phyloP scores from a whole-genome alignment of 2,797 vertebrate species.

The Pygocentrus nattereri region DNA sequence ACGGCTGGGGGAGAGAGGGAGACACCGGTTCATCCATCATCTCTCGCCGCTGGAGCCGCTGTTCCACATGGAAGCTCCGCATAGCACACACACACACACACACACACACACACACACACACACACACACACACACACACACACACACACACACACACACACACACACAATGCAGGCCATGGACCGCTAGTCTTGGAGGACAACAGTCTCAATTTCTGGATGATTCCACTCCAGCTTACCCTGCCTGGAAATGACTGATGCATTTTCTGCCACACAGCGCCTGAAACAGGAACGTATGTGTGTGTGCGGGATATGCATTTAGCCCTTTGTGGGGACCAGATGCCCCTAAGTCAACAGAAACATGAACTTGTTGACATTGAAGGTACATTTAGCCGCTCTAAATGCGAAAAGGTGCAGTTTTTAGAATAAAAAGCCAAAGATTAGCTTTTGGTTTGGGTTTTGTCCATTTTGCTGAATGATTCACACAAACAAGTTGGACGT shows the following conservation, averaged over 20 bases:
- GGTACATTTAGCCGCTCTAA: neutral
- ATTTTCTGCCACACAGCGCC: neutral
- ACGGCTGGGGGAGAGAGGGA: conserved; percentile 63
- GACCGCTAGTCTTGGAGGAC: conserved; percentile 22
- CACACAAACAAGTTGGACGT: too few species aligned
- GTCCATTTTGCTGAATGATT: too few species aligned
- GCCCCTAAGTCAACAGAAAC: neutral
- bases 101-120: conserved; percentile 13
- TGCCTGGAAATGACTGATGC: conserved; percentile 2
- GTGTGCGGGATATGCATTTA: neutral
- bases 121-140: conserved; percentile 3
- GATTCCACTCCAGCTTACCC: neutral
- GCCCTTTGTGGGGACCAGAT: neutral
- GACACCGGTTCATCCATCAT: conserved; percentile 21
- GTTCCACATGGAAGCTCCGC: conserved; percentile 14
- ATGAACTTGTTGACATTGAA: neutral
- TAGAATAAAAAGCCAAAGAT: too few species aligned
- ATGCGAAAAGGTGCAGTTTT: too few species aligned
- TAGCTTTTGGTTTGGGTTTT: too few species aligned
- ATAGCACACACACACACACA: neutral
- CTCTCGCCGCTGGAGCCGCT: neutral
- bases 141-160: too few species aligned
- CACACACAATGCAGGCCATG: conserved; percentile 5
- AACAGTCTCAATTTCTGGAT: conserved; percentile 6
- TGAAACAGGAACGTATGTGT: neutral